Evolutionary conservation across 2,888 invertebrate species (phyloP).

Genomic region (Dolichopus griseipennis): DNA sequence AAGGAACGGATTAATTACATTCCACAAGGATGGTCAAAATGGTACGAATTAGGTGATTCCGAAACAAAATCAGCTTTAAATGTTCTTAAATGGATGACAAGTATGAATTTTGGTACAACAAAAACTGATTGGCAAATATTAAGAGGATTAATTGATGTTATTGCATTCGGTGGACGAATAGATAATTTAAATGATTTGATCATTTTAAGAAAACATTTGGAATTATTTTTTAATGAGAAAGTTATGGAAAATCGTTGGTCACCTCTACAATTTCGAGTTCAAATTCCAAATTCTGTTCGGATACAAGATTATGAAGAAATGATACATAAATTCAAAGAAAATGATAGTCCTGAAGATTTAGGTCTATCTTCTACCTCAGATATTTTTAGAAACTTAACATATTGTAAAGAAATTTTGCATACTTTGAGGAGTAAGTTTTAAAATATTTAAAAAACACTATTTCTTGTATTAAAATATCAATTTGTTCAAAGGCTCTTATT

Average conservation of each 20-base stretch:
- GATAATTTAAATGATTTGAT: slow-evolving; percentile 63
- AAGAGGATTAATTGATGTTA: slow-evolving; percentile 65
- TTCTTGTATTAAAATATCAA: not conserved
- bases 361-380: slow-evolving; percentile 39
- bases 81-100: slow-evolving; percentile 41
- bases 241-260: slow-evolving; percentile 53
- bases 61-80: slow-evolving; percentile 69
- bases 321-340: slow-evolving; percentile 35
- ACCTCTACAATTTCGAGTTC: slow-evolving; percentile 45
- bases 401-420: slow-evolving; percentile 33
- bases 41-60: slow-evolving; percentile 78
- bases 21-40: slow-evolving; percentile 84
- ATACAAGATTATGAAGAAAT: slow-evolving; percentile 38
- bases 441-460: not conserved
- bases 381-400: slow-evolving; percentile 34
- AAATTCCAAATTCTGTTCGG: slow-evolving; percentile 35
- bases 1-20: slow-evolving; percentile 87
- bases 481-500: slow-evolving; percentile 17
- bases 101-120: slow-evolving; percentile 27
- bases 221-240: slow-evolving; percentile 51
- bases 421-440: slow-evolving; percentile 28
- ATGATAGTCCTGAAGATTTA: slow-evolving; percentile 37
- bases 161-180: slow-evolving; percentile 79
- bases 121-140: slow-evolving; percentile 60
- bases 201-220: slow-evolving; percentile 47